These are phyloP conservation scores for Chrysina gloriosa DNA, from an alignment of 2,888 invertebrate genomes.

Conservation along the genomic window DNA sequence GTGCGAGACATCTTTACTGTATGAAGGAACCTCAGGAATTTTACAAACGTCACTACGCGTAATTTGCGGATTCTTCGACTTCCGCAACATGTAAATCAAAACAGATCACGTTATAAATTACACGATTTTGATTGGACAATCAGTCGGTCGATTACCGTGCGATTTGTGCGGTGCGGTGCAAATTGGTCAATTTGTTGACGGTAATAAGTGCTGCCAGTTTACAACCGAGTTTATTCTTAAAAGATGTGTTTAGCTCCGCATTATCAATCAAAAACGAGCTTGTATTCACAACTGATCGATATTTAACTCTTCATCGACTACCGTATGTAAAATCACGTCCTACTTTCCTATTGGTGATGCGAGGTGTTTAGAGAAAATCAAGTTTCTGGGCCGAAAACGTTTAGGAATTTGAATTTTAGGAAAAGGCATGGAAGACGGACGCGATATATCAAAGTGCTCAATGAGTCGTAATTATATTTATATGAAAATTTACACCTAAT, in stretches of 20 bases:
- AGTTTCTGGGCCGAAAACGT: background rate
- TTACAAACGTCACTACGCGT: no score
- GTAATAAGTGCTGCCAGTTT: background rate
- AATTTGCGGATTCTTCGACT: no score
- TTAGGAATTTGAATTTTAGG: no score
- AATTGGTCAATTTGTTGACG: conserved; percentile 8
- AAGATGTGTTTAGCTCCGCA: background rate
- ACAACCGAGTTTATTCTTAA: no score
- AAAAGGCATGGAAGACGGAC: no score
- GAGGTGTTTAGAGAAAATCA: no score
- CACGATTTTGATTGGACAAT: conserved; percentile 12
- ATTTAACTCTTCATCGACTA: background rate
- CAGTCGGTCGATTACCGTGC: background rate
- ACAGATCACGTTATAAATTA: background rate
- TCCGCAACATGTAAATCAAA: no score
- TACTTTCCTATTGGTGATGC: no score
- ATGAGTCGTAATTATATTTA: conserved; percentile 51
- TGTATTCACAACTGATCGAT: background rate
- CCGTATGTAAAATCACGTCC: background rate
- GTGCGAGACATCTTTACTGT: no score
- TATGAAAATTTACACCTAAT: conserved; percentile 58
- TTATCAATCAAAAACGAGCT: background rate
- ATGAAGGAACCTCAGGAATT: no score
- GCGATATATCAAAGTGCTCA: conserved; percentile 25
- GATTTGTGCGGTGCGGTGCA: background rate